Evolutionary conservation across 2,113 vertebrate species (phyloP).

Genomic region (Patagioenas fasciata): DNA sequence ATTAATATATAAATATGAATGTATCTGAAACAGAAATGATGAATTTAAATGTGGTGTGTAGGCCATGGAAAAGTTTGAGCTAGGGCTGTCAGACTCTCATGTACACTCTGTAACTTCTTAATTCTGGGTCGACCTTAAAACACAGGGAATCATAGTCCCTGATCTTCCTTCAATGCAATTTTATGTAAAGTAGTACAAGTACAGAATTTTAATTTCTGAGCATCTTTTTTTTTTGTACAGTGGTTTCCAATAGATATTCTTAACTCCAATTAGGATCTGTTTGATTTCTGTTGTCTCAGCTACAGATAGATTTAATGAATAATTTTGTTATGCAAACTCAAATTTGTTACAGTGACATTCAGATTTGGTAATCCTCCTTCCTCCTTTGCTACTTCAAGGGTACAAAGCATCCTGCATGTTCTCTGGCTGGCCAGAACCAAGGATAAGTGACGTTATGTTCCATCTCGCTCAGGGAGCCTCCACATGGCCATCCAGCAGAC

Average conservation of each 20-base stretch:
- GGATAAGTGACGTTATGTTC: not conserved
- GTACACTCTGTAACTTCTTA: not conserved
- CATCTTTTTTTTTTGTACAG: not conserved
- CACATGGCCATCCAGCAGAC: not conserved
- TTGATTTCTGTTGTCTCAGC: not conserved
- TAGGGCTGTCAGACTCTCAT: accelerated
- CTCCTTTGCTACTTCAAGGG: not conserved
- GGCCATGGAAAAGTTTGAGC: accelerated
- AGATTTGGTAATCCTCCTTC: not conserved
- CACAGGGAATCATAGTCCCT: accelerated
- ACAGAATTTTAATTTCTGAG: not conserved
- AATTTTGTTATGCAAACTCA: not conserved
- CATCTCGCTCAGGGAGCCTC: too few species aligned
- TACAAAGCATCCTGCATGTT: not conserved
- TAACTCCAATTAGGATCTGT: not conserved
- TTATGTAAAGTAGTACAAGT: not conserved
- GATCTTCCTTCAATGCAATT: not conserved
- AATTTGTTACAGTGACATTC: not conserved
- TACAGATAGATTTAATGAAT: not conserved
- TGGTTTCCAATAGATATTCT: not conserved
- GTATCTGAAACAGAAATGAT: not conserved
- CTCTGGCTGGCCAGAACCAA: not conserved
- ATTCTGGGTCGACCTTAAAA: not conserved
- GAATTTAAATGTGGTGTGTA: not conserved
- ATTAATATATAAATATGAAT: not conserved